Evolutionary conservation across 2,888 invertebrate genomes (phyloP).

Genomic region (Nomada lathburiana): DNA sequence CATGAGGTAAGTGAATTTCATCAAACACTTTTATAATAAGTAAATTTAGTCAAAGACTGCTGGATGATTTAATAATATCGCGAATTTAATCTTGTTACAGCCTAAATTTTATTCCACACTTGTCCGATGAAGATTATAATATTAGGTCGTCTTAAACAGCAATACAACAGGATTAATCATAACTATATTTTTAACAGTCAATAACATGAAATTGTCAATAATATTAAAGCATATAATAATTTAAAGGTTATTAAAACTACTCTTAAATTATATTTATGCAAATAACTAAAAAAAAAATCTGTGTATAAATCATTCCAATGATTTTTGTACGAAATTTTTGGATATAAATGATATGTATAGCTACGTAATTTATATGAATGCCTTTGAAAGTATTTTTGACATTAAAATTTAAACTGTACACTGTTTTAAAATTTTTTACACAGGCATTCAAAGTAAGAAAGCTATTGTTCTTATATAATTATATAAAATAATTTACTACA

Average conservation of each 20-base stretch:
- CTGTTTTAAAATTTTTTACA: conserved; percentile 43
- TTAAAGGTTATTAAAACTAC: conserved; percentile 50
- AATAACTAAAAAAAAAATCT: conserved; percentile 50
- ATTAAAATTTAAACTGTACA: conserved; percentile 29
- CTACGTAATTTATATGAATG: conserved; percentile 58
- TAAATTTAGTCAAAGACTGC: neutral
- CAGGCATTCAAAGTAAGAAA: conserved; percentile 40
- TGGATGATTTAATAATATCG: neutral
- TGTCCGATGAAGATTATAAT: conserved; percentile 76
- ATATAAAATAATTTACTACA: conserved; percentile 25
- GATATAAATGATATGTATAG: conserved; percentile 54
- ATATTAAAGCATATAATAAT: conserved; percentile 37
- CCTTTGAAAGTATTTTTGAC: conserved; percentile 31
- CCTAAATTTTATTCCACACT: conserved; percentile 83
- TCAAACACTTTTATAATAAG: neutral
- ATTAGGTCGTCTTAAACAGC: conserved; percentile 42
- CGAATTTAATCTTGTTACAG: conserved; percentile 71
- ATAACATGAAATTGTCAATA: conserved; percentile 48
- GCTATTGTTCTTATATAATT: conserved; percentile 32
- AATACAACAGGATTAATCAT: conserved; percentile 57
- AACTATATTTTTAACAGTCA: conserved; percentile 64
- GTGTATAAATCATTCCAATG: conserved; percentile 58
- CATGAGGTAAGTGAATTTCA: conserved; percentile 85
- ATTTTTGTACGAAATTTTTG: conserved; percentile 56
- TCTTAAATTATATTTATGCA: conserved; percentile 47